Evolutionary conservation across 1,140 invertebrate species (phyloP).

Genomic region (Drosophila ercepeae): DNA sequence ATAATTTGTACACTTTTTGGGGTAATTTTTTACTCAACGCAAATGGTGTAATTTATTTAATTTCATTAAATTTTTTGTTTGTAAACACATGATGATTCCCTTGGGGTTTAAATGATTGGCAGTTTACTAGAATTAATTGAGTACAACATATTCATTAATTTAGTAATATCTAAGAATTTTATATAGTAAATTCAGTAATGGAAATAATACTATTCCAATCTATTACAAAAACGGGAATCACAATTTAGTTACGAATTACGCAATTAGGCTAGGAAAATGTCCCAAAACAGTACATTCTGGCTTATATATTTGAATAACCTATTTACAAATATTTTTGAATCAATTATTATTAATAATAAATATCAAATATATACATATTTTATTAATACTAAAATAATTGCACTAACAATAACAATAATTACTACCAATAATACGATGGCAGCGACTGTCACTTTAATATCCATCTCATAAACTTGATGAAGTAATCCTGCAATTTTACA

Average conservation of each 20-base stretch:
- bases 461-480: conserved; percentile 83
- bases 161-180: conserved; percentile 17
- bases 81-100: conserved; percentile 28
- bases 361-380: conserved; percentile 63
- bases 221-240: conserved; percentile 39
- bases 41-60: conserved; percentile 15
- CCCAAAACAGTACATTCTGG: conserved; percentile 28
- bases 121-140: conserved; percentile 36
- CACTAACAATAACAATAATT: conserved; percentile 53
- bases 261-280: conserved; percentile 35
- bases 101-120: conserved; percentile 27
- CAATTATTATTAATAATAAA: conserved; percentile 36
- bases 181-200: conserved; percentile 11
- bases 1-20: neutral
- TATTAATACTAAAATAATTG: conserved; percentile 44
- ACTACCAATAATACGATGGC: conserved; percentile 71
- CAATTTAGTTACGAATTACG: conserved; percentile 51
- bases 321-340: conserved; percentile 40
- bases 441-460: conserved; percentile 82
- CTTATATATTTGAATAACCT: conserved; percentile 32
- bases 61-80: conserved; percentile 5
- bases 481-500: conserved; percentile 82
- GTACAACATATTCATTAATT: conserved; percentile 24
- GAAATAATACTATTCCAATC: conserved; percentile 30
- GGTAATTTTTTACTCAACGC: conserved; percentile 7